These are phyloP conservation scores for Agelas oroides DNA, from an alignment of 37 sponge, comb jelly and placozoan genomes.

Conservation along the genomic window DNA sequence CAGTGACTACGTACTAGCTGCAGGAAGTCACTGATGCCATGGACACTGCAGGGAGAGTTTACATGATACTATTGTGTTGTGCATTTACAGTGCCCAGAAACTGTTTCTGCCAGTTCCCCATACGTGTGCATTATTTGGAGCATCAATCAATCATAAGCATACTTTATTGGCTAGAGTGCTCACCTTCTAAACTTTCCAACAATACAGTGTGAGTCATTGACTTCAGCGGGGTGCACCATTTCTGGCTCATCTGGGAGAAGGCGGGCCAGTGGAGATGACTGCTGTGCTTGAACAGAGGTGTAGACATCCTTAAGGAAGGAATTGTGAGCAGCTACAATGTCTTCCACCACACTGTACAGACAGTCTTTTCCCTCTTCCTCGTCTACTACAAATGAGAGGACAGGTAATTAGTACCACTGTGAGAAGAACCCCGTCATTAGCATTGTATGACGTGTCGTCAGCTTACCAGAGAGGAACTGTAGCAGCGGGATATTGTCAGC, in stretches of 20 bases:
- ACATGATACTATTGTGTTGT: too few species aligned
- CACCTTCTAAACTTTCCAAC: conserved; percentile 39
- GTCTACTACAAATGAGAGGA: conserved; percentile 35
- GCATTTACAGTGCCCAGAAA: too few species aligned
- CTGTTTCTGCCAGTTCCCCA: too few species aligned
- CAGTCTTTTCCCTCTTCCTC: conserved; percentile 81
- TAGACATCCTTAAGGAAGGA: conserved; percentile 49
- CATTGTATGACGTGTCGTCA: too few species aligned
- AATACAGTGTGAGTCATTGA: conserved; percentile 32
- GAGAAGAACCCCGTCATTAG: too few species aligned
- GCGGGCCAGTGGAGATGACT: not conserved
- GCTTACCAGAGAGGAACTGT: too few species aligned
- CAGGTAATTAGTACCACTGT: too few species aligned
- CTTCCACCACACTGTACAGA: conserved; percentile 69
- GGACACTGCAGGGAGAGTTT: conserved; percentile 21
- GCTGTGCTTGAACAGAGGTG: conserved; percentile 1
- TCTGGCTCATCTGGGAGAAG: conserved; percentile 61
- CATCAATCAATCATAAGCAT: too few species aligned
- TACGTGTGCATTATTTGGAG: too few species aligned
- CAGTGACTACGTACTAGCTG: conserved; percentile 69
- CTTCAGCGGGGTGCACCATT: conserved; percentile 39
- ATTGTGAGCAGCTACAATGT: conserved; percentile 68
- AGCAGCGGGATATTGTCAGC: conserved; percentile 74
- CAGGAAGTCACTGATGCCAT: conserved; percentile 55
- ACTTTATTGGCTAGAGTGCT: not conserved